Base-by-base conservation (phyloP, 1,140 invertebrate genomes). In the Drosophila lacteicornis region DNA sequence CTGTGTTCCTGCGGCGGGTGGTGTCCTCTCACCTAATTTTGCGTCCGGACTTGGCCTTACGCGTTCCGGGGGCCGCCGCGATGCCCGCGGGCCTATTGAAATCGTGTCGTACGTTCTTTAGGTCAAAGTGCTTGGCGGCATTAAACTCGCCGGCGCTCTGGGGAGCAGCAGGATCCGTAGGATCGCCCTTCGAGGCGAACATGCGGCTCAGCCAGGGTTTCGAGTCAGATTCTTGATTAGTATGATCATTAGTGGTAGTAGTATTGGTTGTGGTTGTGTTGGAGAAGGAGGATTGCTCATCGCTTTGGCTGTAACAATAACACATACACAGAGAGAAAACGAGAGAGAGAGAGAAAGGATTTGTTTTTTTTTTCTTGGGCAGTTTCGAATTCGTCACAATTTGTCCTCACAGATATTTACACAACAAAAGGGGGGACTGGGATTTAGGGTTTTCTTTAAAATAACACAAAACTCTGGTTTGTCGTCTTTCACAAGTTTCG, bases 1-100 rank as follows among this genome's bases (percentile, higher is more conserved):
- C 61, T 50, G 36, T 43, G 55, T 66, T 25, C 22, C 22, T 25
- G 22, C 22, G 22, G 22, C 0, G 22, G 22, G 22, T 50, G 33
- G 63, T 80, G 79, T 77, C 79, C 91, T 85, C 91, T 92, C 91
- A 92, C 92, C 92, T 92, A 92, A 92, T 92, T 92, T 92, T 91
- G 75, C 92, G 88, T 92, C 92, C 92, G 82, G 88, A 75, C 82
- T 92, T 92, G 51, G 87, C 55, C 53, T 65, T 80, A 61, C 82
- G 88, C 59, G 68, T 79, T 63, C 82, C 85, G 71, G 91, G 79
- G 51, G 87, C 91, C 60, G 91, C 91, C 46, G 91, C 87, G 70
- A 65, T 78, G 65, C 91, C 92, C 73, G 78, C 83, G 63, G 92
- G 92, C 75, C 82, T 91, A 92, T 92, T 92, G 76, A 92, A 92